Percentiles rank a stretch among this genome's conserved stretches.
Evolutionary conservation across 2,797 vertebrate genomes (phyloP).

Genomic region (Enoplosus armatus): DNA sequence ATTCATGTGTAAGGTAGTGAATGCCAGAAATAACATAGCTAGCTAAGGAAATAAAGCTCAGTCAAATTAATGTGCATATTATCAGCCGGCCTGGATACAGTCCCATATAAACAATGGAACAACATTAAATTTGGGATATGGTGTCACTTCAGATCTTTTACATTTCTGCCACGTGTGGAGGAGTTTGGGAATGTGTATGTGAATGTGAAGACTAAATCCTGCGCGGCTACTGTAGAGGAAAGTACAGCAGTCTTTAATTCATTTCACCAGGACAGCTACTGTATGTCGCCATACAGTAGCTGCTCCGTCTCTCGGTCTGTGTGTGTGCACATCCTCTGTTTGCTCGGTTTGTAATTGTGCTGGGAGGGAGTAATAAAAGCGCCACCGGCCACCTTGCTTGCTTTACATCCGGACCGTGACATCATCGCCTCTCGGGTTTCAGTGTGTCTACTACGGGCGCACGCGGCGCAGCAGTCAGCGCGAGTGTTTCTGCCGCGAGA

Average conservation of each 20-base stretch:
- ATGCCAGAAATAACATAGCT: constrained; percentile 49
- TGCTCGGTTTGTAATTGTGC: constrained; percentile 34
- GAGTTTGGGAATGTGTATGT: constrained; percentile 22
- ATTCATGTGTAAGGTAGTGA: constrained; percentile 22
- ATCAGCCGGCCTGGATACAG: constrained; percentile 38
- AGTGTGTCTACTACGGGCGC: constrained; percentile 62
- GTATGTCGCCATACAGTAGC: background rate
- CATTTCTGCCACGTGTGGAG: constrained; percentile 11
- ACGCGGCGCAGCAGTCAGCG: constrained; percentile 74
- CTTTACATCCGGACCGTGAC: constrained; percentile 85
- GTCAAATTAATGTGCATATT: constrained; percentile 30
- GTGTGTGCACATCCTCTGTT: background rate
- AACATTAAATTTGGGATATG: constrained; percentile 34
- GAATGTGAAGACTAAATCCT: background rate
- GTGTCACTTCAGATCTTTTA: constrained; percentile 24
- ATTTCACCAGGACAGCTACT: constrained; percentile 5
- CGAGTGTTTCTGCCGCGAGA: constrained; percentile 69
- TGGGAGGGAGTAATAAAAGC: constrained; percentile 42
- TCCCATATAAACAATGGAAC: constrained; percentile 37
- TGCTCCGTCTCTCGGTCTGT: background rate
- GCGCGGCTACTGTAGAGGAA: background rate
- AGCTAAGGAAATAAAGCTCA: constrained; percentile 31
- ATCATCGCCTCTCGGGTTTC: constrained; percentile 87
- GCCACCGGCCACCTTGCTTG: constrained; percentile 66
- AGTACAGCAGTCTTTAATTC: background rate